Conservation (phyloP, 2,888 invertebrate genomes). For the Ditula angustiorana region DNA sequence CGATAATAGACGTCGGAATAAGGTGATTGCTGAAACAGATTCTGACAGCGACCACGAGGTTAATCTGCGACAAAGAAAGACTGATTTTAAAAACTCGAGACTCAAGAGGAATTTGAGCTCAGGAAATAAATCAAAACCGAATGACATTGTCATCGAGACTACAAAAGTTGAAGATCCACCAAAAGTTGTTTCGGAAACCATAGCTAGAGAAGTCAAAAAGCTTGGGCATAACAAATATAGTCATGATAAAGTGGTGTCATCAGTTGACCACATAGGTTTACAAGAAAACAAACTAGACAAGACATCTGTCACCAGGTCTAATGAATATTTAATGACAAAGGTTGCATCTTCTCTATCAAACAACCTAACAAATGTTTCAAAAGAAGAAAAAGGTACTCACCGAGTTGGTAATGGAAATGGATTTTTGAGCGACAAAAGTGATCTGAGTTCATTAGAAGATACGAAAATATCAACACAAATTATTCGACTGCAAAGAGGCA, state of each 20-base stretch:
- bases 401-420: conserved; percentile 48
- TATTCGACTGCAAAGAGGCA: conserved; percentile 70
- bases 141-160: conserved; percentile 61
- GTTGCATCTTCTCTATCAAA: conserved; percentile 23
- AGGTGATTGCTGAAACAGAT: conserved; percentile 77
- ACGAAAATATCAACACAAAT: conserved; percentile 60
- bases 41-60: conserved; percentile 73
- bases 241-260: conserved; percentile 47
- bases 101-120: conserved; percentile 76
- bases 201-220: conserved; percentile 70
- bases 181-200: conserved; percentile 67
- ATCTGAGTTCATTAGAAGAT: conserved; percentile 51
- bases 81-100: conserved; percentile 77
- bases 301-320: conserved; percentile 40
- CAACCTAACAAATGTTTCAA: conserved; percentile 2
- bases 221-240: conserved; percentile 64
- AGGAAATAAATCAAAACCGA: conserved; percentile 71
- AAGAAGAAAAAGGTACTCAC: conserved; percentile 40
- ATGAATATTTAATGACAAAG: conserved; percentile 43
- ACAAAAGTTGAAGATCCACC: conserved; percentile 69
- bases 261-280: conserved; percentile 53
- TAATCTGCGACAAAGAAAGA: conserved; percentile 75
- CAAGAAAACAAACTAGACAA: conserved; percentile 47
- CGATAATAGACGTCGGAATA: conserved; percentile 78
- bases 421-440: conserved; percentile 50